Evolutionary conservation across 2,888 invertebrate genomes (phyloP), one percentile per base, ranked within the genome.

Genomic region (Hyles lineata): DNA sequence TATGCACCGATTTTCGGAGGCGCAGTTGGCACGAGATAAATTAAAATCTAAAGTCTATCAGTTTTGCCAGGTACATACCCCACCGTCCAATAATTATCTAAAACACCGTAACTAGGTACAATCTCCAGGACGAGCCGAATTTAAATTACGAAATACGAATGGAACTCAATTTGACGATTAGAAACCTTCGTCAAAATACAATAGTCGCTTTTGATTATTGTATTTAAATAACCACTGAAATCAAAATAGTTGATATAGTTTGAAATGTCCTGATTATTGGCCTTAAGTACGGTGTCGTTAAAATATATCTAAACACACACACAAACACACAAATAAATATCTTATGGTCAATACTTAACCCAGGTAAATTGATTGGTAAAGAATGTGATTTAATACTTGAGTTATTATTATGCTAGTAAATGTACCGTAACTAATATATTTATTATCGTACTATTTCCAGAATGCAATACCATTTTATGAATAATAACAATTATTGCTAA

Each of bases 361-460:
- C n/a, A 52, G 59, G 60, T 72, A 72, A 69, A 69, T 50, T 67
- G 50, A 59, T 63, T 71, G 60, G 35, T 63, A 17, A 63, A 67
- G 73, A 73, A 73, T 73, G 70, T 73, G 35, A 43, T 59, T 25
- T 73, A 71, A 73, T 73, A 73, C 73, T 73, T 8, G 72, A 52
- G 52, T 62, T 29, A 62, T 71, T 62, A 71, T 62, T 71, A 32
- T 67, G 58, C 32, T n/a, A 29, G 29, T 58, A 70, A 23, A 25
- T 29, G 25, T 25, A 70, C 21, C 23, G 25, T 60, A 23, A 25
- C 25, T 25, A 60, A 29, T 60, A 60, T 23, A 60, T 60, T 29
- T 17, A 29, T 17, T 60, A 60, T 17, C 6, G 19, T 32, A 32
- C 19, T 32, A 29, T 29, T 32, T 43, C n/a, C 35, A 63, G 63